Percentiles rank a stretch among this genome's conserved stretches.
phyloP scores from a whole-genome alignment of 2,113 vertebrate genomes.

The Daubentonia madagascariensis region DNA sequence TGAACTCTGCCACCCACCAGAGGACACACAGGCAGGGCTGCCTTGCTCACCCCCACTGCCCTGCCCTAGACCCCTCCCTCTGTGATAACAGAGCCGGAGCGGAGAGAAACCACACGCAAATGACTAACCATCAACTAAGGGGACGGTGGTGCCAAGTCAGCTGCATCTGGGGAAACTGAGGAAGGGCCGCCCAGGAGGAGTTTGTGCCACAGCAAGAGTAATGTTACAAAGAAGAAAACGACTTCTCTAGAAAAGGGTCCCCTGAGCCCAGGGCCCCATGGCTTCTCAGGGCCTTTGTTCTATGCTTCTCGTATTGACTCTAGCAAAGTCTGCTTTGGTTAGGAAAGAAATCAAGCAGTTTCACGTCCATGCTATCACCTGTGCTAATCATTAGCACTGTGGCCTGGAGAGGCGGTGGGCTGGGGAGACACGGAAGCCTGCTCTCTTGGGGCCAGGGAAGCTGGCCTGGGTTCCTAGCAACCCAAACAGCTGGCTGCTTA shows the following conservation, averaged over 20 bases:
- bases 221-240: neutral
- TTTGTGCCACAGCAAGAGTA: neutral
- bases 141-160: accelerated
- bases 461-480: too few relatives aligned
- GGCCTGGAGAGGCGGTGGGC: neutral
- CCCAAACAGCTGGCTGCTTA: neutral
- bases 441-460: accelerated
- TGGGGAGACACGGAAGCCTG: accelerated
- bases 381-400: accelerated
- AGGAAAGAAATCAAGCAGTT: accelerated
- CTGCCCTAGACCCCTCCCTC: too few relatives aligned
- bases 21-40: neutral
- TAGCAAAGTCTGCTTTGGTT: too few relatives aligned
- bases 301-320: neutral
- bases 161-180: accelerated
- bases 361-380: accelerated
- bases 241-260: accelerated
- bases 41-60: neutral
- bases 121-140: accelerated
- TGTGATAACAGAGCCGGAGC: accelerated
- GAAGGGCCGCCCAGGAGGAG: neutral
- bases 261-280: accelerated
- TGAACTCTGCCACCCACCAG: neutral
- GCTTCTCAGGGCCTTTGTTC: accelerated
- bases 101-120: accelerated